These are phyloP conservation scores for Netelia melanura DNA, from an alignment of 2,888 invertebrate genomes.

Conservation along the genomic window DNA sequence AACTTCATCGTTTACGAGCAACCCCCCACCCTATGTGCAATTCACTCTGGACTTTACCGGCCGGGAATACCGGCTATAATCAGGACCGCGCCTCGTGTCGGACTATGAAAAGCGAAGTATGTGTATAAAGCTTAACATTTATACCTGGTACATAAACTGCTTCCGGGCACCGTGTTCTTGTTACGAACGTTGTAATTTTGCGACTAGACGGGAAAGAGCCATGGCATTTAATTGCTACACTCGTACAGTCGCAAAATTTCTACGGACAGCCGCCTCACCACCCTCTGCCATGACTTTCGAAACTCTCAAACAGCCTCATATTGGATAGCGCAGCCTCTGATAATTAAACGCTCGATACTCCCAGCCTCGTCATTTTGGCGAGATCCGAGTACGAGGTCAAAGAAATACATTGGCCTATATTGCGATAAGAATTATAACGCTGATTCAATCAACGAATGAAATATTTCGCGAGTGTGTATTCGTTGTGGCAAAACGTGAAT, in stretches of 20 bases:
- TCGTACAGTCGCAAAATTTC: conserved; percentile 25
- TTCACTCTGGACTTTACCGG: conserved; percentile 34
- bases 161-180: not conserved
- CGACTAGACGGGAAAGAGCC: conserved; percentile 16
- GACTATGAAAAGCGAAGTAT: conserved; percentile 41
- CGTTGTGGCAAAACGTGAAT: no score
- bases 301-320: not conserved
- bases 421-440: no score
- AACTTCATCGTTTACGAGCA: conserved; percentile 23
- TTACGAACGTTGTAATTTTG: conserved; percentile 43
- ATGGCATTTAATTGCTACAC: conserved; percentile 26
- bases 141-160: conserved; percentile 34
- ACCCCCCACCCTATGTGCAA: not conserved
- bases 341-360: not conserved
- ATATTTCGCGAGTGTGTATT: no score
- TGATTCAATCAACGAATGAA: no score
- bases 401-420: not conserved
- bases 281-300: not conserved
- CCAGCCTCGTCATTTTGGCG: not conserved
- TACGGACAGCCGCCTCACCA: not conserved
- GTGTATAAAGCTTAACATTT: conserved; percentile 11
- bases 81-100: conserved; percentile 29
- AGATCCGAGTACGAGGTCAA: not conserved
- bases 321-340: not conserved
- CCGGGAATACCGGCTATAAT: not conserved